Evolutionary conservation across 2,113 vertebrate species (phyloP).

Genomic region (Microtus ochrogaster): DNA sequence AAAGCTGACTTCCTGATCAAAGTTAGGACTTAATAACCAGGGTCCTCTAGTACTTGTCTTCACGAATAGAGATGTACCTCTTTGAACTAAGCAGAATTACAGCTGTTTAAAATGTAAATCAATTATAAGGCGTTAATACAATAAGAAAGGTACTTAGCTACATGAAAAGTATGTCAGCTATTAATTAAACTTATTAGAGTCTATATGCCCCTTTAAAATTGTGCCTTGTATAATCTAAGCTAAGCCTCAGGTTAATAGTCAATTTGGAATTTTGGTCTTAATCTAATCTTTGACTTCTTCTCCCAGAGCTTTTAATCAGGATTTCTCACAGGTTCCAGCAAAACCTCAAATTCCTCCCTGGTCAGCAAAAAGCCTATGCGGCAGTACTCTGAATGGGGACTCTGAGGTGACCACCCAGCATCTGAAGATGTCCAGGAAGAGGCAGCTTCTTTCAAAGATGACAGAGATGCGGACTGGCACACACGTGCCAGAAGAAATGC

Average conservation of each 20-base stretch:
- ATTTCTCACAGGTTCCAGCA: slow-evolving; percentile 20
- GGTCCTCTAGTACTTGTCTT: slow-evolving; percentile 67
- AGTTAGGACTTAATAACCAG: slow-evolving; percentile 81
- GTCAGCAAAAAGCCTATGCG: background rate
- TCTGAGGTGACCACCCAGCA: background rate
- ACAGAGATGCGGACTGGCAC: background rate
- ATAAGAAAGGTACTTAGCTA: slow-evolving; percentile 78
- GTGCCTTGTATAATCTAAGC: slow-evolving; percentile 51
- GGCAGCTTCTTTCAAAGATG: background rate
- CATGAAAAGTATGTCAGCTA: slow-evolving; percentile 75
- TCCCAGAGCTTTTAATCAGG: slow-evolving; percentile 44
- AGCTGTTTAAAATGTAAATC: slow-evolving; percentile 83
- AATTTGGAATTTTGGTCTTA: slow-evolving; percentile 73
- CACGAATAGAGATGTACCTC: slow-evolving; percentile 60
- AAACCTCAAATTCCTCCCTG: slow-evolving; percentile 1
- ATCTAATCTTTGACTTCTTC: slow-evolving; percentile 48
- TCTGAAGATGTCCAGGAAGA: slow-evolving; percentile 17
- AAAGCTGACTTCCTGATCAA: slow-evolving; percentile 80
- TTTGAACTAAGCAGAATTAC: slow-evolving; percentile 82
- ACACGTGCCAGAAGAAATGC: background rate
- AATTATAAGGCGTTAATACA: slow-evolving; percentile 82
- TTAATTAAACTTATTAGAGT: slow-evolving; percentile 77
- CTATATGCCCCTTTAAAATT: slow-evolving; percentile 55
- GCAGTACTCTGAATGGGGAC: background rate
- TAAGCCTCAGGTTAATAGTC: slow-evolving; percentile 63